These are phyloP conservation scores for Seira ritae DNA, from an alignment of 2,888 invertebrate species.

Conservation along the genomic window DNA sequence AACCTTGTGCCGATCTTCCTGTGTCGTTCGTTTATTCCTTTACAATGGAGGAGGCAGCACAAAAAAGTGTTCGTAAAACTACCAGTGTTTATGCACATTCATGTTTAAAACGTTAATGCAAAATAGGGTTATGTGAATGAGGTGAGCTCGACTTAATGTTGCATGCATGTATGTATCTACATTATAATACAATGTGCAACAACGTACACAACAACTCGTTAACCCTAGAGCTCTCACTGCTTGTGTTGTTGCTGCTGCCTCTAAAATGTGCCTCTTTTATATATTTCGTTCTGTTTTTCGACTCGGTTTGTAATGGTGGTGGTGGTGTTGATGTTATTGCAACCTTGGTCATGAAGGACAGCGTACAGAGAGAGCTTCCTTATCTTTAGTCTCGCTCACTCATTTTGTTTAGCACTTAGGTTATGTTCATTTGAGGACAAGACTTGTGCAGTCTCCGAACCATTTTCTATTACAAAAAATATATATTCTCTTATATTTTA, in stretches of 20 bases:
- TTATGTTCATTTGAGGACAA: slow-evolving; percentile 39
- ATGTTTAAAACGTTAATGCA: slow-evolving; percentile 12
- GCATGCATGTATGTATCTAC: slow-evolving; percentile 4
- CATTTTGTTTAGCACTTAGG: slow-evolving; percentile 60
- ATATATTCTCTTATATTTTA: slow-evolving; percentile 15
- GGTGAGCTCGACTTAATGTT: slow-evolving; percentile 25
- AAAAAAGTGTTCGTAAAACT: slow-evolving; percentile 22
- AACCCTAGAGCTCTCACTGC: slow-evolving; percentile 25
- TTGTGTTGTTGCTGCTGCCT: not conserved
- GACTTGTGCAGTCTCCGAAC: slow-evolving; percentile 8
- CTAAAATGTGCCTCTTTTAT: slow-evolving; percentile 10
- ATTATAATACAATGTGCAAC: slow-evolving; percentile 29
- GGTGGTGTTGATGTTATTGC: slow-evolving; percentile 48
- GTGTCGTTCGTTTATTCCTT: slow-evolving; percentile 56
- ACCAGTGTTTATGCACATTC: slow-evolving; percentile 1
- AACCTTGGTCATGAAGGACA: slow-evolving; percentile 72
- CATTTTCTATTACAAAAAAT: slow-evolving; percentile 1
- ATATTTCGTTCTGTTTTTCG: slow-evolving; percentile 12
- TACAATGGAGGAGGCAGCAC: not conserved
- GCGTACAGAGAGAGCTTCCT: slow-evolving; percentile 64
- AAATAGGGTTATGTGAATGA: slow-evolving; percentile 18
- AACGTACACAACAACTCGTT: slow-evolving; percentile 36
- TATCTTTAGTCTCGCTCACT: slow-evolving; percentile 67
- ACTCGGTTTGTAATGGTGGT: slow-evolving; percentile 5
- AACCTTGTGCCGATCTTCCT: slow-evolving; percentile 72